Percentiles rank a stretch among this genome's conserved stretches.
Conservation (phyloP, 1,140 invertebrate genomes). For the Psix sp. region DNA sequence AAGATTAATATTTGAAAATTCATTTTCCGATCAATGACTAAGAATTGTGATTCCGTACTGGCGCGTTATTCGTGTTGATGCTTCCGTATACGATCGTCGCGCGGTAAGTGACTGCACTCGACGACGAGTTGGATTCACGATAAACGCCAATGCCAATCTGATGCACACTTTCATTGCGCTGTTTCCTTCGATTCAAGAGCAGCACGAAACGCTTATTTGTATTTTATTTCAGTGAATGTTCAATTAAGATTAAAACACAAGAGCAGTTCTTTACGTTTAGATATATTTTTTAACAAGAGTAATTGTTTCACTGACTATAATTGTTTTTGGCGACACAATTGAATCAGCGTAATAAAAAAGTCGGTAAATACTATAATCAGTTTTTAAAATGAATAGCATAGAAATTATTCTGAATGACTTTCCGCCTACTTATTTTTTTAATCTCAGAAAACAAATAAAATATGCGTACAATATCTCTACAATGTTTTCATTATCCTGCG, state of each 20-base stretch:
- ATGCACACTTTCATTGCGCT: slow-evolving; percentile 33
- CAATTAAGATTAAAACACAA: no score
- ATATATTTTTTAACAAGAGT: no score
- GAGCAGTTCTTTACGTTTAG: no score
- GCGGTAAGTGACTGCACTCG: slow-evolving; percentile 25
- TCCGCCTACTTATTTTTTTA: slow-evolving; percentile 4
- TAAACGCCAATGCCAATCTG: slow-evolving; percentile 31
- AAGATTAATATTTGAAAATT: slow-evolving; percentile 41
- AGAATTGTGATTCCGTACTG: not conserved
- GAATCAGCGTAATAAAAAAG: no score
- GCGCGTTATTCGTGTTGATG: no score
- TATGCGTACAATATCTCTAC: no score
- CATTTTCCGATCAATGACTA: not conserved
- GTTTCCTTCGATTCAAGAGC: slow-evolving; percentile 46
- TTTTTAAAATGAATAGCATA: no score
- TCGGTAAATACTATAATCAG: no score
- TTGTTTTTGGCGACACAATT: no score
- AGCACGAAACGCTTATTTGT: slow-evolving; percentile 29
- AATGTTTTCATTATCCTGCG: no score
- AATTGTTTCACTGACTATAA: no score
- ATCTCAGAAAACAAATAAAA: no score
- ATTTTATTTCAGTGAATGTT: slow-evolving; percentile 25
- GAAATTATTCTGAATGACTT: slow-evolving; percentile 26
- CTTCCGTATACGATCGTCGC: slow-evolving; percentile 23
- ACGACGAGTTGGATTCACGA: slow-evolving; percentile 37